These are phyloP conservation scores for Aelia acuminata DNA, from an alignment of 2,888 invertebrate genomes.

Conservation along the genomic window DNA sequence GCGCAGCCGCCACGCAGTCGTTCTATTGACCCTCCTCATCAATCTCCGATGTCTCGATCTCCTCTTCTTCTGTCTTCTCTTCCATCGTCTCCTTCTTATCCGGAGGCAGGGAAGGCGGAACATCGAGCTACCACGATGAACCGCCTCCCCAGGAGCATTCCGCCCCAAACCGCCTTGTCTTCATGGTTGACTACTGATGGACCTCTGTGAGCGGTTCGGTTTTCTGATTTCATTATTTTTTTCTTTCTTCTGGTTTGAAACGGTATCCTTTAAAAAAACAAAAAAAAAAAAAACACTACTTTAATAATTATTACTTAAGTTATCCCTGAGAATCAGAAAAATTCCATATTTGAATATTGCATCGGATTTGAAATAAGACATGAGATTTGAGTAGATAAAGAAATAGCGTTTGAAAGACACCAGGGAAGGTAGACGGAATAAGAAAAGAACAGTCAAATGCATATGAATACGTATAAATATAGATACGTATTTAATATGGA, in stretches of 20 bases:
- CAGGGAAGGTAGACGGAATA: too few relatives aligned
- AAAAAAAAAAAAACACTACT: too few relatives aligned
- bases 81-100: not conserved
- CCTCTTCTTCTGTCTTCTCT: slow-evolving; percentile 40
- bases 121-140: not conserved
- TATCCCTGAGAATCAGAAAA: too few relatives aligned
- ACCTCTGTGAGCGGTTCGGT: not conserved
- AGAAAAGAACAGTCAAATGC: too few relatives aligned
- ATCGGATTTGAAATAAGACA: too few relatives aligned
- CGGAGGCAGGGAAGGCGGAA: not conserved
- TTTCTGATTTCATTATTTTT: not conserved
- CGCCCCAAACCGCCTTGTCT: not conserved
- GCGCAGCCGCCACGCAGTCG: slow-evolving; percentile 3
- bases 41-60: slow-evolving; percentile 51
- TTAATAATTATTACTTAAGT: too few relatives aligned
- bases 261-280: too few relatives aligned
- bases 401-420: too few relatives aligned
- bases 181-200: not conserved
- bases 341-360: too few relatives aligned
- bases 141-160: not conserved
- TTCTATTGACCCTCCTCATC: slow-evolving; percentile 48
- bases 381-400: too few relatives aligned
- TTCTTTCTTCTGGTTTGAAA: not conserved
- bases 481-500: too few relatives aligned
- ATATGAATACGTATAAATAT: too few relatives aligned